Evolutionary conservation across 2,888 invertebrate genomes (phyloP).

Genomic region (Spodoptera picta): DNA sequence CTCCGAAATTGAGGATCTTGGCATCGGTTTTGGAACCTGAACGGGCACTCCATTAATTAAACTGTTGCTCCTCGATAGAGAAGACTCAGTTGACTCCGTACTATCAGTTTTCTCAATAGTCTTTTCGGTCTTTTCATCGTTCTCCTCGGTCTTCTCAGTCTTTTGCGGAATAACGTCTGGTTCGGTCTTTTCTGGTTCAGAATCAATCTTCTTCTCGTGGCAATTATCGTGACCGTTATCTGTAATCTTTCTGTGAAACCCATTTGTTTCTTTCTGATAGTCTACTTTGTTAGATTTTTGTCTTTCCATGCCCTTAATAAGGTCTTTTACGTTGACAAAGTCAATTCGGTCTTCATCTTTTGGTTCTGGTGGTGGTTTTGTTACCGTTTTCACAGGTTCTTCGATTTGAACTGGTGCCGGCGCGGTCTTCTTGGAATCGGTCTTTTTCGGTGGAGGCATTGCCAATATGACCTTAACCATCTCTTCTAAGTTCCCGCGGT

Average conservation of each 20-base stretch:
- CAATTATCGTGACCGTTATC: slow-evolving; percentile 74
- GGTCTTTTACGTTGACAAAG: slow-evolving; percentile 89
- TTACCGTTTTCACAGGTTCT: slow-evolving; percentile 64
- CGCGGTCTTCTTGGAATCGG: slow-evolving; percentile 71
- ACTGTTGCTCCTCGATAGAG: slow-evolving; percentile 80
- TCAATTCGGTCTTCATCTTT: slow-evolving; percentile 86
- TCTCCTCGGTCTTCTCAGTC: slow-evolving; percentile 50
- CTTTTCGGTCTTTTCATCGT: slow-evolving; percentile 55
- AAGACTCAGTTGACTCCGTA: slow-evolving; percentile 73
- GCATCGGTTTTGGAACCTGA: slow-evolving; percentile 93
- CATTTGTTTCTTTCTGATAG: slow-evolving; percentile 76
- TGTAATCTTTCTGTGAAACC: slow-evolving; percentile 76
- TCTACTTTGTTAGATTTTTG: slow-evolving; percentile 73
- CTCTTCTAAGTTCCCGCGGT: slow-evolving; percentile 88
- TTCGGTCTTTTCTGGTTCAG: slow-evolving; percentile 60
- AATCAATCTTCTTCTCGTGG: slow-evolving; percentile 61
- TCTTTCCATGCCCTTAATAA: slow-evolving; percentile 90
- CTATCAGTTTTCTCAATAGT: slow-evolving; percentile 74
- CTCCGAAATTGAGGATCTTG: slow-evolving; percentile 93
- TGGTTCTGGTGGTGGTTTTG: slow-evolving; percentile 67
- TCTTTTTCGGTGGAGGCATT: slow-evolving; percentile 81
- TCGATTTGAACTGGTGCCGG: slow-evolving; percentile 66
- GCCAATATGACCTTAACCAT: slow-evolving; percentile 81
- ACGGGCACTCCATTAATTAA: slow-evolving; percentile 79
- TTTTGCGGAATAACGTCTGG: slow-evolving; percentile 60